These are phyloP conservation scores for Drymonia ruficornis DNA, from an alignment of 2,888 invertebrate genomes.

Conservation along the genomic window DNA sequence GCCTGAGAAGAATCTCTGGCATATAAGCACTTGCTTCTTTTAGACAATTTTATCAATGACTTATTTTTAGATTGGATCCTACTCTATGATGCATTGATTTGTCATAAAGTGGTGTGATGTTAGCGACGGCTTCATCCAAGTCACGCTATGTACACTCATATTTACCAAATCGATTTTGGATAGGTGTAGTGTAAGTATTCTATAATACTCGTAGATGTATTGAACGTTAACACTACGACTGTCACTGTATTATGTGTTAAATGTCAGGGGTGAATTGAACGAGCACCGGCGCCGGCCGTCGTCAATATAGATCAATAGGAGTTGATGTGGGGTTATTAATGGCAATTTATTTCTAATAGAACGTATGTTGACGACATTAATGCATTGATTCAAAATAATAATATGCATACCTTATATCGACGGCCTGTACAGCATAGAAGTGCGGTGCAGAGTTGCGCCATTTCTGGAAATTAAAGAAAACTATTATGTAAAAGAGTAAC, in stretches of 20 bases:
- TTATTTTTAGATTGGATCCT: too few species aligned
- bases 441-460: conserved; percentile 79
- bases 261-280: conserved; percentile 67
- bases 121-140: background rate
- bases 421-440: conserved; percentile 75
- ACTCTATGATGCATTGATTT: too few species aligned
- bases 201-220: too few species aligned
- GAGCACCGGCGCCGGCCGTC: conserved; percentile 57
- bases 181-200: background rate
- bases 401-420: conserved; percentile 75
- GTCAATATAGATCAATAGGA: conserved; percentile 76
- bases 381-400: conserved; percentile 39
- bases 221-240: background rate
- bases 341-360: conserved; percentile 67
- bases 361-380: conserved; percentile 34
- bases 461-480: conserved; percentile 66
- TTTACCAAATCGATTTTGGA: background rate
- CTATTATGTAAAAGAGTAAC: conserved; percentile 7
- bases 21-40: too few species aligned
- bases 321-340: conserved; percentile 64
- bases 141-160: background rate
- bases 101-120: background rate
- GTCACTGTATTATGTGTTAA: conserved; percentile 30
- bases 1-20: too few species aligned
- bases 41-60: too few species aligned